Evolutionary conservation across 2,888 invertebrate species (phyloP), one percentile per base, ranked within the genome.

Genomic region (Atethmia centrago): DNA sequence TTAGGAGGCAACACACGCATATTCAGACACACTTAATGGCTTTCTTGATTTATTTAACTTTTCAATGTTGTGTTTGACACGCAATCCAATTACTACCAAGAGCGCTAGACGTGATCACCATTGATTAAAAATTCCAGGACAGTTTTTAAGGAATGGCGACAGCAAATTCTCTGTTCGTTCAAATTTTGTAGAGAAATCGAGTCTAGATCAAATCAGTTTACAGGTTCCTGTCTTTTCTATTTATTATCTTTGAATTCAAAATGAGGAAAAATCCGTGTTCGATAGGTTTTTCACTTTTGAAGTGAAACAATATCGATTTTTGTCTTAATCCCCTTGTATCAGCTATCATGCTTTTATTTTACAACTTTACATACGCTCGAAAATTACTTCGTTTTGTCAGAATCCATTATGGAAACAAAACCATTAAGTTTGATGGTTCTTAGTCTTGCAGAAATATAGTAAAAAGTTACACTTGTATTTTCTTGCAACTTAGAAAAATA

Each of bases 21-120:
- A 71, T 75, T 74, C 64, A 75, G 62, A 75, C 51, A 53, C 45
- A 70, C 28, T 59, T 74, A 85, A 83, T 75, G 59, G 74, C 61
- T 71, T 69, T 58, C 64, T 74, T 74, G 80, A 82, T 83, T 82
- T 85, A 80, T 83, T 82, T 72, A 66, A 74, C 63, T 82, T 78
- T 77, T 64, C 69, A 77, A 71, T 74, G 71, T 67, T 45, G 74
- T 71, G 40, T 74, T 84, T 77, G 28, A 62, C 61, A 74, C 73
- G 59, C 69, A 73, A 72, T 76, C 55, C 69, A 74, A 82, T 82
- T 76, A 71, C 59, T 70, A 64, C 69, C 25, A 31, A 58, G 36
- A 42, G 31, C 63, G 68, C 49, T 63, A 58, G 31, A 71, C 47
- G n/a, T 51, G 69, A 49, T 64, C 59, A 53, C 40, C 67, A 66